Evolutionary conservation across 2,888 invertebrate genomes (phyloP), one percentile per base, ranked within the genome.

Genomic region (Megastigmus dorsalis): DNA sequence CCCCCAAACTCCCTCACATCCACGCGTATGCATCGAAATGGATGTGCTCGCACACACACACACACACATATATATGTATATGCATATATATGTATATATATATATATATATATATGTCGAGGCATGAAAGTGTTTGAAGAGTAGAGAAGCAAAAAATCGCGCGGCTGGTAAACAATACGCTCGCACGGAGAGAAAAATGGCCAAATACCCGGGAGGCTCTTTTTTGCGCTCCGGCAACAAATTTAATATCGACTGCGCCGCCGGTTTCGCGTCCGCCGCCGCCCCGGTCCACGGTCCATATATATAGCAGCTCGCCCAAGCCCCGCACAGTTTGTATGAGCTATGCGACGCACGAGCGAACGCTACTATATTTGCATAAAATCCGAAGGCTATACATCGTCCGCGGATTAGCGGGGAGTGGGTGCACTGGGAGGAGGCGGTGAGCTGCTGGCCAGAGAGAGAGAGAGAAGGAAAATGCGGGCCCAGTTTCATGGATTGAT

Each of bases 231-330:
- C 60, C n/a, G 70, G 20, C 65, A 76, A 77, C 78, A 80, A 80
- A 83, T 81, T 82, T 80, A 80, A 82, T 81, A 80, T 80, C 78
- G 74, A 74, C 67, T 41, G 62, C 33, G 60, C 48, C n/a, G 59
- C 33, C 60, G 48, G 65, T 55, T 33, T 60, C 59, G 43, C 63
- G 54, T 57, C 52, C 33, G 28, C 48, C 48, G 52, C 28, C 66
- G 59, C 30, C 68, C 7, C 33, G n/a, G n/a, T n/a, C n/a, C n/a
- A n/a, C n/a, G n/a, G n/a, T n/a, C n/a, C n/a, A n/a, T n/a, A n/a
- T n/a, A n/a, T n/a, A n/a, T n/a, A n/a, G n/a, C n/a, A n/a, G n/a
- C n/a, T n/a, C n/a, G n/a, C n/a, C n/a, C n/a, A n/a, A n/a, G n/a
- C n/a, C n/a, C n/a, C n/a, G n/a, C n/a, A n/a, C n/a, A n/a, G n/a